Conservation (phyloP, 2,113 vertebrate species). For the Corythornis madagascariensis region DNA sequence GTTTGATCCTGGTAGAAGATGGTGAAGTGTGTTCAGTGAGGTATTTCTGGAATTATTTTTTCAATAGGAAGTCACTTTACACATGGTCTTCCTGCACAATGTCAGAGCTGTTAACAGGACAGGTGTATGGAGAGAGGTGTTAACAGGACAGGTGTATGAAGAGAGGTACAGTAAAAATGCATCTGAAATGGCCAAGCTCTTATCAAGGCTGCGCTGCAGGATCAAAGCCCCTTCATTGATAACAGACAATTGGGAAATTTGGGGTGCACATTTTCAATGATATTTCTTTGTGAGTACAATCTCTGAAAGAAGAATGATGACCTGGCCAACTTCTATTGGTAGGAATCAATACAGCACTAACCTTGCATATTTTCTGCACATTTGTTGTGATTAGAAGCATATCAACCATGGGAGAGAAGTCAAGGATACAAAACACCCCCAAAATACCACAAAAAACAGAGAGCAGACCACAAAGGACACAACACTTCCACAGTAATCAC, state of each 20-base stretch:
- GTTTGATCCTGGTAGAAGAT: not conserved
- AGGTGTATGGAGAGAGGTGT: not conserved
- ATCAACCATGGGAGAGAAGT: not conserved
- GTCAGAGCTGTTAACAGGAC: not conserved
- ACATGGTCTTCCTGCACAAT: not conserved
- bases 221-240: not conserved
- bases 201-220: not conserved
- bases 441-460: not conserved
- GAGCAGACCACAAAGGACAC: not conserved
- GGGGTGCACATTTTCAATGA: not conserved
- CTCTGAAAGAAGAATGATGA: not conserved
- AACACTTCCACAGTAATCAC: not conserved
- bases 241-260: not conserved
- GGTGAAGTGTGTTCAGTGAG: not conserved
- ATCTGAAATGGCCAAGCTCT: not conserved
- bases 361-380: not conserved
- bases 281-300: not conserved
- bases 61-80: not conserved
- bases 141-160: not conserved
- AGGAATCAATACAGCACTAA: not conserved
- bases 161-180: not conserved
- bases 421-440: not conserved
- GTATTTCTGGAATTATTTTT: not conserved
- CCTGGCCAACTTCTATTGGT: not conserved
- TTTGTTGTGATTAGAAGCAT: not conserved